phyloP scores from a whole-genome alignment of 1,140 invertebrate species.

The Zaprionus inermis region DNA sequence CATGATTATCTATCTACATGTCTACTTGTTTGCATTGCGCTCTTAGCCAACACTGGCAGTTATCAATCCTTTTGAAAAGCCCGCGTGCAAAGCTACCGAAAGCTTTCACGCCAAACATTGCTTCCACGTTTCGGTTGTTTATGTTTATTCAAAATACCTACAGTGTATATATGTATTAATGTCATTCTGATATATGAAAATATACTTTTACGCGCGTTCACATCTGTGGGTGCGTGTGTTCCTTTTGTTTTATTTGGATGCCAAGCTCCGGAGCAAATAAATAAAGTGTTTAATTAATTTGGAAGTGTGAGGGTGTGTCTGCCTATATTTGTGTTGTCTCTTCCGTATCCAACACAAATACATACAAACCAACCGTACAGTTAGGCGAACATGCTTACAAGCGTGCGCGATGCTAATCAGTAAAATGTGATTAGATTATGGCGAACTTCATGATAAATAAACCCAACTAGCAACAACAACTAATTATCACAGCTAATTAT shows the following conservation, averaged over 20 bases:
- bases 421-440: constrained; percentile 42
- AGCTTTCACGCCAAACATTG: constrained; percentile 1
- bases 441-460: constrained; percentile 18
- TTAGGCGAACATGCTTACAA: neutral
- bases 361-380: constrained; percentile 1
- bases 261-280: constrained; percentile 28
- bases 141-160: constrained; percentile 12
- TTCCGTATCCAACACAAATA: constrained; percentile 34
- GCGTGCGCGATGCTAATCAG: constrained; percentile 19
- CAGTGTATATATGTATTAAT: neutral
- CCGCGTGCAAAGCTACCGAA: constrained; percentile 14
- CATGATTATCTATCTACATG: neutral
- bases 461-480: constrained; percentile 23
- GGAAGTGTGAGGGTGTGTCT: neutral
- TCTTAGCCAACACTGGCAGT: neutral
- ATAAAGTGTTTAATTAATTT: constrained; percentile 15
- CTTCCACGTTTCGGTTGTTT: neutral
- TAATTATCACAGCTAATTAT: constrained; percentile 17
- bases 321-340: constrained; percentile 20
- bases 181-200: constrained; percentile 1
- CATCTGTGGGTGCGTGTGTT: constrained; percentile 3
- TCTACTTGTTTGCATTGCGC: neutral
- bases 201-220: neutral
- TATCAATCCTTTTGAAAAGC: constrained; percentile 26
- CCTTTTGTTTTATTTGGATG: constrained; percentile 19